Evolutionary conservation across 2,113 vertebrate genomes (phyloP).

Genomic region (Baryphthengus martii): DNA sequence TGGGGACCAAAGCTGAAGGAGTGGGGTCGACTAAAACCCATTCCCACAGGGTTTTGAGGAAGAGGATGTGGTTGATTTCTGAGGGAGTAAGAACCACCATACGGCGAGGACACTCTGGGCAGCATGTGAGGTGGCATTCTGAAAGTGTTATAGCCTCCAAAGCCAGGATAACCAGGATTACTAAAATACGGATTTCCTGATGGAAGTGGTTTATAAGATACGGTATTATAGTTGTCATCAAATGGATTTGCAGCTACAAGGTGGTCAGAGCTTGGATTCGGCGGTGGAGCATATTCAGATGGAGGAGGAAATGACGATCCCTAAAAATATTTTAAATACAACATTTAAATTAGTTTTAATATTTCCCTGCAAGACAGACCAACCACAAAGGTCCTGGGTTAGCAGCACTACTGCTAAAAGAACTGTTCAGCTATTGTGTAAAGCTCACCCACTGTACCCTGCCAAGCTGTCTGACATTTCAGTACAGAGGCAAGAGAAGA

Average conservation of each 20-base stretch:
- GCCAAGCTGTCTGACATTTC: constrained; percentile 37
- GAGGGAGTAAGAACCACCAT: constrained; percentile 75
- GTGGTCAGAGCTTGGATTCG: constrained; percentile 84
- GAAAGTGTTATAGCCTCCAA: constrained; percentile 76
- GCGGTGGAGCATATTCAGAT: constrained; percentile 86
- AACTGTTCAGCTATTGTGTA: neutral
- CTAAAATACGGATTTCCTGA: constrained; percentile 72
- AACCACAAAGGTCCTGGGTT: neutral
- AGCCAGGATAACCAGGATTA: constrained; percentile 73
- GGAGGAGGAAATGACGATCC: constrained; percentile 74
- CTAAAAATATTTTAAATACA: constrained; percentile 73
- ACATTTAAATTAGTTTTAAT: constrained; percentile 43
- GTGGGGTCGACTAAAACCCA: constrained; percentile 76
- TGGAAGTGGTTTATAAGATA: constrained; percentile 78
- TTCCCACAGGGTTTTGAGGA: constrained; percentile 75
- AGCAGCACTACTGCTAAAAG: neutral
- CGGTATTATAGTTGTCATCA: constrained; percentile 81
- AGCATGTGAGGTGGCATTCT: constrained; percentile 79
- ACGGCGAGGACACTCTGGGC: constrained; percentile 74
- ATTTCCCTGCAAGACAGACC: neutral
- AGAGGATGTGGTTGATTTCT: constrained; percentile 80
- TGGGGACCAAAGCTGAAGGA: constrained; percentile 75
- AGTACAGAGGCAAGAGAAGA: neutral
- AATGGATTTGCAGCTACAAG: constrained; percentile 87
- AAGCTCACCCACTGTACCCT: neutral